A percentile compares a stretch with the other conserved stretches of the same genome.
These are phyloP conservation scores for Bucorvus abyssinicus DNA, from an alignment of 2,797 vertebrate species.

Conservation along the genomic window DNA sequence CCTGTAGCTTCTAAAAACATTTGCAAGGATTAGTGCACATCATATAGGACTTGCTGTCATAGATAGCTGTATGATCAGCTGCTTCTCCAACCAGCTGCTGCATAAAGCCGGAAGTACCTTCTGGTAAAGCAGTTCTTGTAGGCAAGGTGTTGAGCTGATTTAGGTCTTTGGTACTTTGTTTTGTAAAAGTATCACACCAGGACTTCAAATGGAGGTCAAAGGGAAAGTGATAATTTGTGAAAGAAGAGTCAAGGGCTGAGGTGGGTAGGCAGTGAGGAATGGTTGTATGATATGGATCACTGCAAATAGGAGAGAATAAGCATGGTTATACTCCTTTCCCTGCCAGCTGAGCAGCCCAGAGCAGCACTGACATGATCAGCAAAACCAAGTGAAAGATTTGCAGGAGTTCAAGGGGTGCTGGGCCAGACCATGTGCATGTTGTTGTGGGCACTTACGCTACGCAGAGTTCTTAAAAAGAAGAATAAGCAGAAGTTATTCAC, in stretches of 20 bases:
- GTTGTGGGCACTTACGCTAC: background rate
- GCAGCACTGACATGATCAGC: rapidly evolving
- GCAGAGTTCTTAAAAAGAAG: background rate
- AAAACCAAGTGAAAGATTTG: background rate
- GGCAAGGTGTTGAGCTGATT: background rate
- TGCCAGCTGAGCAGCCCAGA: background rate
- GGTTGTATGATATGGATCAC: background rate
- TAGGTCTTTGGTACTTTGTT: background rate
- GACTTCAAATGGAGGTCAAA: background rate
- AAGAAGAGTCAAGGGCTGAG: background rate
- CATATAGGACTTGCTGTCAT: background rate
- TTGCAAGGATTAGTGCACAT: background rate
- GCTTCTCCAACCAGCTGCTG: background rate
- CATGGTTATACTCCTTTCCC: background rate
- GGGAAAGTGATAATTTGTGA: background rate
- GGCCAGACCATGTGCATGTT: background rate
- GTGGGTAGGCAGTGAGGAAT: background rate
- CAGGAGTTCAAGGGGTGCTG: background rate
- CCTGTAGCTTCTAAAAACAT: background rate
- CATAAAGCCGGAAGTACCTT: background rate
- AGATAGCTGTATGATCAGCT: background rate
- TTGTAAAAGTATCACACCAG: background rate
- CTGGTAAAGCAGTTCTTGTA: background rate
- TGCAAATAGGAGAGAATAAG: background rate
- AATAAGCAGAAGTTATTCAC: background rate